These are phyloP conservation scores for Drosophila leonis DNA, from an alignment of 2,888 invertebrate genomes.

Conservation along the genomic window DNA sequence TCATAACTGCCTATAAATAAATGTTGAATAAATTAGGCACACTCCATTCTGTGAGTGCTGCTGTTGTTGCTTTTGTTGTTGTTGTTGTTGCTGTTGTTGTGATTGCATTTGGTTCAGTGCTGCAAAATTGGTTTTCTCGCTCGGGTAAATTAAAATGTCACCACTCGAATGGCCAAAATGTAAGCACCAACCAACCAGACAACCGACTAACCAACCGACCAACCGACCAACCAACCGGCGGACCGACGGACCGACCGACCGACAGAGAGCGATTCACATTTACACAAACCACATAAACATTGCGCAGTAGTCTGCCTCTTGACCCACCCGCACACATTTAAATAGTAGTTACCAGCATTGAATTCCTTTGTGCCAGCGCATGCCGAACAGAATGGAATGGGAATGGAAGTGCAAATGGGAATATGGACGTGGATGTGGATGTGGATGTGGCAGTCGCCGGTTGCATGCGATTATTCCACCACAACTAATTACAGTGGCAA, in stretches of 20 bases:
- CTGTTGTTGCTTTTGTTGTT: slow-evolving; percentile 19
- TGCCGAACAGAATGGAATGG: neutral
- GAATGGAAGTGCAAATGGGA: neutral
- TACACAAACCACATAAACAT: slow-evolving; percentile 34
- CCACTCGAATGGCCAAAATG: slow-evolving; percentile 67
- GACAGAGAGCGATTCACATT: slow-evolving; percentile 34
- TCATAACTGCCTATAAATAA: slow-evolving; percentile 76
- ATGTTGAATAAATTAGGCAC: slow-evolving; percentile 71
- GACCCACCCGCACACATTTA: slow-evolving; percentile 47
- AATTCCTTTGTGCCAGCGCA: slow-evolving; percentile 45
- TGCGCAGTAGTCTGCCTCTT: slow-evolving; percentile 17
- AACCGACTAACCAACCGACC: slow-evolving; percentile 13
- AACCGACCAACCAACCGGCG: neutral
- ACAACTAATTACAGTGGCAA: slow-evolving; percentile 80
- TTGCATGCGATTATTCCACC: slow-evolving; percentile 75
- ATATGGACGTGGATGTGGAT: slow-evolving; percentile 1
- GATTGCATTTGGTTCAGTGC: slow-evolving; percentile 55
- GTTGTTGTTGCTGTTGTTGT: slow-evolving; percentile 34
- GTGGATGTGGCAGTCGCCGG: slow-evolving; percentile 2
- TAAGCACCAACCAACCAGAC: slow-evolving; percentile 40
- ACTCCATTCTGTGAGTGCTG: slow-evolving; percentile 24
- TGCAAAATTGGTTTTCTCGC: slow-evolving; percentile 76
- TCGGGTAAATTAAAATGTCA: slow-evolving; percentile 79
- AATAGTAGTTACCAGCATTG: slow-evolving; percentile 45
- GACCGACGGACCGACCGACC: slow-evolving; percentile 8